Evolutionary conservation across 2,113 vertebrate species (phyloP).

Genomic region (Callipepla squamata): DNA sequence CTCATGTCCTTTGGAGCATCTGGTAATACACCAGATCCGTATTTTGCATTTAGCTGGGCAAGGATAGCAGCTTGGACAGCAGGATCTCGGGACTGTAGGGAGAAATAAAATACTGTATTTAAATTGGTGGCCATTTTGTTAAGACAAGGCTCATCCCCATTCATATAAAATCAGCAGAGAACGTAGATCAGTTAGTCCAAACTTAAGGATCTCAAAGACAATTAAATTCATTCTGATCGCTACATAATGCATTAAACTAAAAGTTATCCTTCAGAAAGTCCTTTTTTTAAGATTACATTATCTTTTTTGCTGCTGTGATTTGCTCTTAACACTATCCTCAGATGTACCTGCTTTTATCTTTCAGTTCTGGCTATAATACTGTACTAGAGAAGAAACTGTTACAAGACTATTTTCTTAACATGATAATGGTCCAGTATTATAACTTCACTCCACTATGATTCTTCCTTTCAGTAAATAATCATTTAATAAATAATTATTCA

Average conservation of each 20-base stretch:
- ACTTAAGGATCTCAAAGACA: neutral
- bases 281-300: neutral
- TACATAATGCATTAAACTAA: neutral
- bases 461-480: neutral
- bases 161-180: neutral
- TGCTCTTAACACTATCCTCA: neutral
- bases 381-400: neutral
- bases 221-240: neutral
- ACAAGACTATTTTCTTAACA: neutral
- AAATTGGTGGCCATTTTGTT: neutral
- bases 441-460: neutral
- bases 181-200: neutral
- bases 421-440: neutral
- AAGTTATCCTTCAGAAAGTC: neutral
- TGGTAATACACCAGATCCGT: constrained; percentile 88
- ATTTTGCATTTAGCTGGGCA: constrained; percentile 97
- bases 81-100: constrained; percentile 93
- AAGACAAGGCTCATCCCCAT: neutral
- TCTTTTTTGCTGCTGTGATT: neutral
- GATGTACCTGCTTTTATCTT: neutral
- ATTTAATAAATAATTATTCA: neutral
- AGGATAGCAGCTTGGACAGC: constrained; percentile 98
- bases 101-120: neutral
- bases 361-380: neutral
- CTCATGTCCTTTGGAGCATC: constrained; percentile 84